Percentiles rank a stretch among this genome's conserved stretches.
These are phyloP conservation scores for Ibycter americanus DNA, from an alignment of 2,797 vertebrate genomes.

Conservation along the genomic window DNA sequence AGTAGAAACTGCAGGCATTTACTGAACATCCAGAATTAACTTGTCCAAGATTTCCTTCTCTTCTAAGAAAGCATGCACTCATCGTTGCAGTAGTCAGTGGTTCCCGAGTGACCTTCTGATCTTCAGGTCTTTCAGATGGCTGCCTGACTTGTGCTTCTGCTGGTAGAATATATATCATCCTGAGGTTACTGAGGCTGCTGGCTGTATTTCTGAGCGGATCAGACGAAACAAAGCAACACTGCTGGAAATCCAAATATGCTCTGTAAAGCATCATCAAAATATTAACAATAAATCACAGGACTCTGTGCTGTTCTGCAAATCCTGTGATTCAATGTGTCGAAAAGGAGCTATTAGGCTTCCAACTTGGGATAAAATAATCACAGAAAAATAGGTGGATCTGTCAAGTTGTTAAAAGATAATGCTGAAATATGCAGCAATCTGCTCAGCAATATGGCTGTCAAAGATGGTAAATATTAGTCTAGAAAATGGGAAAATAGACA, in stretches of 20 bases:
- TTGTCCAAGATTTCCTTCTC: neutral
- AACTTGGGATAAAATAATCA: conserved; percentile 58
- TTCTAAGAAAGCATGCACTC: neutral
- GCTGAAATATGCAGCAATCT: conserved; percentile 60
- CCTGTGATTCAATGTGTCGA: conserved; percentile 29
- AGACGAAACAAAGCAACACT: neutral
- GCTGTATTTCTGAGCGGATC: neutral
- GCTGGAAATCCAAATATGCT: neutral
- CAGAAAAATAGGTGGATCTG: conserved; percentile 64
- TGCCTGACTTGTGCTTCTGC: neutral
- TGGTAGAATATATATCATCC: neutral
- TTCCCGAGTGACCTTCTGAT: neutral
- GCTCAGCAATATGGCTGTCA: conserved; percentile 35
- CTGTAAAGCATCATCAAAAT: neutral
- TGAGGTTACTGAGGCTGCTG: neutral
- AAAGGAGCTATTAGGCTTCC: conserved; percentile 51
- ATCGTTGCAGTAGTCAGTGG: neutral
- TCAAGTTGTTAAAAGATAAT: conserved; percentile 69
- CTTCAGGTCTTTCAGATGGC: neutral
- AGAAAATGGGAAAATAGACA: conserved; percentile 19
- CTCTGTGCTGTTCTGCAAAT: conserved; percentile 13
- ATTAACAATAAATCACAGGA: conserved; percentile 30
- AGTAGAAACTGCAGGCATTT: neutral
- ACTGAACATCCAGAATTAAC: neutral
- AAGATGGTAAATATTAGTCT: conserved; percentile 63